Evolutionary conservation across 2,797 vertebrate genomes (phyloP), one percentile per base, ranked within the genome.

Genomic region (Pseudochirops cupreus): DNA sequence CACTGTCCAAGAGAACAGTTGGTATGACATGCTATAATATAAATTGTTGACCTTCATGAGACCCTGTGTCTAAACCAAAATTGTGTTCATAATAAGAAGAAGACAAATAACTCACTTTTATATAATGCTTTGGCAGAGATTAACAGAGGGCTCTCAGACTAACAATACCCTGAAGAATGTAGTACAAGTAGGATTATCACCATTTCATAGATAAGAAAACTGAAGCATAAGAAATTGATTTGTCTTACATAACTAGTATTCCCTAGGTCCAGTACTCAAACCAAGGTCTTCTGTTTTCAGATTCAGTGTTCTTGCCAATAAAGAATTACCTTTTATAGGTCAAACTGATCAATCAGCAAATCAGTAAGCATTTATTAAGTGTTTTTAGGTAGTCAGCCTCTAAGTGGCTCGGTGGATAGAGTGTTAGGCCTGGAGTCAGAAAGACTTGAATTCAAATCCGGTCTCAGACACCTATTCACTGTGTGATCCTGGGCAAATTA

Each of bases 141-240:
- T 82, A 82, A 82, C 18, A 46, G 39, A 82, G 24, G 39, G 26
- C 9, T 46, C 26, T 46, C 39, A 46, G 21, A 24, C 74, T 46
- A 74, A 74, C 18, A 46, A 82, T 9, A 87, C 24, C 13, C 10
- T 50, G 9, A 46, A 87, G 74, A 87, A 46, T 5, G 33, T 33
- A 82, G 29, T 0, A 24, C 6, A 29, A 56, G 12, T 29, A 16
- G 53, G 91, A 39, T 7, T 62, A 55, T 59, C 95, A 57, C 59
- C 16, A 91, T 92, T 96, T 94, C 89, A 0, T 33, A 55, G 67
- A 90, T 56, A 82, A 94, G 90, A 28, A 93, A 54, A 90, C 9
- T 33, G 46, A 94, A 82, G 53, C 10, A 39, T 1, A 58, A 57
- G 7, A 92, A 24, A 55, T 55, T 82, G 92, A 93, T 3, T 56